Conservation (phyloP, 2,888 invertebrate species). For the Nephrotoma flavescens region DNA sequence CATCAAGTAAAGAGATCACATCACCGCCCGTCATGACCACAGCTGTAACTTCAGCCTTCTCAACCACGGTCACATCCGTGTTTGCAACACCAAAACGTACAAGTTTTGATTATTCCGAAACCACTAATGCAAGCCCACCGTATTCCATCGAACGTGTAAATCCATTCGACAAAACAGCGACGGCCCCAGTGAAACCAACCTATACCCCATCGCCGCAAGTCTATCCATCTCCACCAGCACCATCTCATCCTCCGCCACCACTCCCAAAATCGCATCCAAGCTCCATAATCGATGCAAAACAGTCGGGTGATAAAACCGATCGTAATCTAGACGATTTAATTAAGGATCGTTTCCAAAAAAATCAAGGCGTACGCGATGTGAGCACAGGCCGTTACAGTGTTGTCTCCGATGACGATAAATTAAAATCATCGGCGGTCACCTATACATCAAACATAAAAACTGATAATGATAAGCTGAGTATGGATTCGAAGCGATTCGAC, state of each 20-base stretch:
- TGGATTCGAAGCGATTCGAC: background rate
- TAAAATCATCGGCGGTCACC: background rate
- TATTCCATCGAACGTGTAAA: slow-evolving; percentile 28
- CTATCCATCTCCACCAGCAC: background rate
- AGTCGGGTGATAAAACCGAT: background rate
- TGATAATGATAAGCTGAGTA: background rate
- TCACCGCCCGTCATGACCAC: background rate
- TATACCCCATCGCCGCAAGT: background rate
- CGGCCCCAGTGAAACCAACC: background rate
- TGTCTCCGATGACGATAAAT: background rate
- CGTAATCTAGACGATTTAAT: slow-evolving; percentile 7
- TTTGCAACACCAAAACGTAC: background rate
- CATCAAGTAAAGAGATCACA: background rate
- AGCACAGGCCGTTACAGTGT: slow-evolving; percentile 4
- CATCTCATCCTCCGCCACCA: background rate
- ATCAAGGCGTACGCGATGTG: slow-evolving; percentile 2
- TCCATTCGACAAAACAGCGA: slow-evolving; percentile 21
- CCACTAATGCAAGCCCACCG: background rate
- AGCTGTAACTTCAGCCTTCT: background rate
- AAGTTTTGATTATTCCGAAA: background rate
- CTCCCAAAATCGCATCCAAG: background rate
- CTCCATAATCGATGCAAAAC: background rate
- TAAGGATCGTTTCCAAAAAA: slow-evolving; percentile 7
- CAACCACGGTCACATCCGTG: background rate
- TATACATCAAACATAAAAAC: background rate